These are phyloP conservation scores for Psilopogon haemacephalus DNA, from an alignment of 2,113 vertebrate species.

Conservation along the genomic window DNA sequence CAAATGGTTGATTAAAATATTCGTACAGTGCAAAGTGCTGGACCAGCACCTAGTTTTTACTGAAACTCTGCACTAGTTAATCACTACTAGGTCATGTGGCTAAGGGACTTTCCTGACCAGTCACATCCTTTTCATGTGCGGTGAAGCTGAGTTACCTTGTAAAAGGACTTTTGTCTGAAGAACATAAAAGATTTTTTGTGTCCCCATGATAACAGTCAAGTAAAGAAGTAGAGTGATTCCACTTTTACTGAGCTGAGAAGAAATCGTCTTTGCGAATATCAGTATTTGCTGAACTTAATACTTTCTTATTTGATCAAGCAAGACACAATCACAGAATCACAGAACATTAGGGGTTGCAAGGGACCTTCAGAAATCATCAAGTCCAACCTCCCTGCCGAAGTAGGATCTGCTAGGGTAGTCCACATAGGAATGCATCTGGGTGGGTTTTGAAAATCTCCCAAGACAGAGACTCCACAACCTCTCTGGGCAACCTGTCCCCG, in stretches of 20 bases:
- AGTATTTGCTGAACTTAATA: not conserved
- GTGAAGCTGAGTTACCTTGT: not conserved
- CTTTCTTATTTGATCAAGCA: not conserved
- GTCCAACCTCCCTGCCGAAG: no score
- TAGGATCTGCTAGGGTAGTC: no score
- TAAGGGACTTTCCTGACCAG: not conserved
- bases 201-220: not conserved
- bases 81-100: not conserved
- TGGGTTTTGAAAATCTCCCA: no score
- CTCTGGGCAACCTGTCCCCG: no score
- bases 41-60: not conserved
- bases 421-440: no score
- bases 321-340: not conserved
- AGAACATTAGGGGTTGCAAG: no score
- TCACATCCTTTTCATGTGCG: not conserved
- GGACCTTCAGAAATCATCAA: no score
- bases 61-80: not conserved
- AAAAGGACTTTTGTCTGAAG: not conserved
- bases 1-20: not conserved
- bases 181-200: not conserved
- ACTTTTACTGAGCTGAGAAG: not conserved
- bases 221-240: not conserved
- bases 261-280: not conserved
- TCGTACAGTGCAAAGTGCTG: not conserved
- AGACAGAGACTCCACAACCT: no score